Evolutionary conservation across 2,888 invertebrate genomes (phyloP), one percentile per base, ranked within the genome.

Genomic region (Galerucella nymphaeae): DNA sequence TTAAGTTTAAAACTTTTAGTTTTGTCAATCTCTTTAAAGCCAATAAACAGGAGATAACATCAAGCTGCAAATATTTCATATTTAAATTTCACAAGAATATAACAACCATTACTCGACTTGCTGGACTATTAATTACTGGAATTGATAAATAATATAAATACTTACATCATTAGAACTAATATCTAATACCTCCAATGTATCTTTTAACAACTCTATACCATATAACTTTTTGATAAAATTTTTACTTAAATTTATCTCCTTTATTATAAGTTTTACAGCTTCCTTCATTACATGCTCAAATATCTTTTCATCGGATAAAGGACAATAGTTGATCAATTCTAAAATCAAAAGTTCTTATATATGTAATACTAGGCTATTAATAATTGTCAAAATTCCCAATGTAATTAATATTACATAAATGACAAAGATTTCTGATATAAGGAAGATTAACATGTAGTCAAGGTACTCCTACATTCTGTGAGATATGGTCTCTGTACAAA

Each of bases 131-230:
- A 9, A 38, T 38, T 8, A 38, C 9, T 5, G 9, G 9, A 9
- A 8, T 38, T 38, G 30, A 38, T 38, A 38, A 38, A 38, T 38
- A 38, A n/a, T n/a, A n/a, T n/a, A 18, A 50, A 57, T 64, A 65
- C 67, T 63, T 62, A 78, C 78, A 71, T 75, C 63, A 72, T 78
- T 78, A 66, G 73, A 11, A 45, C 71, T 53, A 30, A 78, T 58
- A 50, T 78, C 76, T 63, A 78, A 55, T 18, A 45, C 13, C 13
- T 61, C 66, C 57, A 76, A 41, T 18, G 16, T 42, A 38, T 57
- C 48, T 66, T 64, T 66, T 53, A 78, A 66, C 1, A 71, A 23
- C n/a, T 61, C 48, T 38, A 78, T 16, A 50, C 69, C 45, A 30
- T 62, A 57, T 48, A 75, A 45, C 59, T 67, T 45, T 71, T 53